These are phyloP conservation scores for Entomobrya multifasciata DNA, from an alignment of 2,888 invertebrate species.

Conservation along the genomic window DNA sequence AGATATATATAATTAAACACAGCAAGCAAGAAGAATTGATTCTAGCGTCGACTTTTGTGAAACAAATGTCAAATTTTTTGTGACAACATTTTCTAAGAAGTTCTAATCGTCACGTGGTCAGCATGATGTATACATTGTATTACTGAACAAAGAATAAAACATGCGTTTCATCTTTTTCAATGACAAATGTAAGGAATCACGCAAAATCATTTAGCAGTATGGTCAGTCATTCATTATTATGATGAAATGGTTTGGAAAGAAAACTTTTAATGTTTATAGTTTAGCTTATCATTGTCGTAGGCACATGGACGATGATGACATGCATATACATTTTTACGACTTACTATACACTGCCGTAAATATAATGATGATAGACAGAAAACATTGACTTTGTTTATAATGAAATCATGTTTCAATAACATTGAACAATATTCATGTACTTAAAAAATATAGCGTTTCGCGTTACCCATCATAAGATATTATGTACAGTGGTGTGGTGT, in stretches of 20 bases:
- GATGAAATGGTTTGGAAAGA: conserved; percentile 12
- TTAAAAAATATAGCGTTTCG: not conserved
- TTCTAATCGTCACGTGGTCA: too few species aligned
- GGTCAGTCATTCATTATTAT: not conserved
- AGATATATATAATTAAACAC: too few species aligned
- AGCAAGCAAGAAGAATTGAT: too few species aligned
- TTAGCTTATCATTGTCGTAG: conserved; percentile 25
- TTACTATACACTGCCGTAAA: not conserved
- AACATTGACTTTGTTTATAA: not conserved
- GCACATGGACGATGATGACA: conserved; percentile 9
- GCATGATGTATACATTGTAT: too few species aligned
- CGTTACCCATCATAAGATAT: conserved; percentile 10
- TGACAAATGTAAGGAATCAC: not conserved
- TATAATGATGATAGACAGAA: not conserved
- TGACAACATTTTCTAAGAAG: too few species aligned
- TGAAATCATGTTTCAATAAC: not conserved
- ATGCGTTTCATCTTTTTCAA: not conserved
- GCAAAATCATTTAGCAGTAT: not conserved
- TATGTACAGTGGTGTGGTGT: conserved; percentile 44
- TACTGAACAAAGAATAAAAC: too few species aligned
- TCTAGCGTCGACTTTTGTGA: too few species aligned
- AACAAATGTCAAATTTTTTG: too few species aligned
- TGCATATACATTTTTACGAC: not conserved
- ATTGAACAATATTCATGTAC: not conserved
- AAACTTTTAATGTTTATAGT: conserved; percentile 12